phyloP scores from a whole-genome alignment of 2,888 invertebrate genomes.

The Himalopsyche kuldschensis region DNA sequence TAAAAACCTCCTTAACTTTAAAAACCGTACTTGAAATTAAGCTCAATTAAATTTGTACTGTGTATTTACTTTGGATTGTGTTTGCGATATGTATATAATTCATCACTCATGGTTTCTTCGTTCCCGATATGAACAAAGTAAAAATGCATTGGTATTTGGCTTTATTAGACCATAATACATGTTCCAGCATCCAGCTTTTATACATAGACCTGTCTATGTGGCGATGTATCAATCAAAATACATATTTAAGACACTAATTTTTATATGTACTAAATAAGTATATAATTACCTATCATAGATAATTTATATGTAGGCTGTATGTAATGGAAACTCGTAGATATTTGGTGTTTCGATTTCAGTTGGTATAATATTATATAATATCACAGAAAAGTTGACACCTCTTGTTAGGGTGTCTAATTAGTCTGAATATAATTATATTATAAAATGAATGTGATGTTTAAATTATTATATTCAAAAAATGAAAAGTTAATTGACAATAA shows the following conservation, averaged over 20 bases:
- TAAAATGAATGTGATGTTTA: constrained; percentile 13
- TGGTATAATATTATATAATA: background rate
- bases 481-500: constrained; percentile 17
- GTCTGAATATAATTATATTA: background rate
- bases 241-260: constrained; percentile 19
- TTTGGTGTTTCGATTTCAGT: background rate
- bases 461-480: background rate
- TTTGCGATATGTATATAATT: background rate
- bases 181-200: constrained; percentile 38
- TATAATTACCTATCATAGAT: background rate
- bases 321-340: background rate
- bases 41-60: no score
- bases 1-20: no score
- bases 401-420: background rate
- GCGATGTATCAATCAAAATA: constrained; percentile 39
- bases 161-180: constrained; percentile 48
- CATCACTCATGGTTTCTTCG: background rate
- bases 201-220: constrained; percentile 38
- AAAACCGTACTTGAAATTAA: no score
- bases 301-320: background rate
- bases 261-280: background rate
- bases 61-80: no score
- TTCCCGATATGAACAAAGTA: constrained; percentile 31
- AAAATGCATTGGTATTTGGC: constrained; percentile 63
- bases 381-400: background rate